Evolutionary conservation across 2,113 vertebrate species (phyloP), one percentile per base, ranked within the genome.

Genomic region (Anhinga rufa): DNA sequence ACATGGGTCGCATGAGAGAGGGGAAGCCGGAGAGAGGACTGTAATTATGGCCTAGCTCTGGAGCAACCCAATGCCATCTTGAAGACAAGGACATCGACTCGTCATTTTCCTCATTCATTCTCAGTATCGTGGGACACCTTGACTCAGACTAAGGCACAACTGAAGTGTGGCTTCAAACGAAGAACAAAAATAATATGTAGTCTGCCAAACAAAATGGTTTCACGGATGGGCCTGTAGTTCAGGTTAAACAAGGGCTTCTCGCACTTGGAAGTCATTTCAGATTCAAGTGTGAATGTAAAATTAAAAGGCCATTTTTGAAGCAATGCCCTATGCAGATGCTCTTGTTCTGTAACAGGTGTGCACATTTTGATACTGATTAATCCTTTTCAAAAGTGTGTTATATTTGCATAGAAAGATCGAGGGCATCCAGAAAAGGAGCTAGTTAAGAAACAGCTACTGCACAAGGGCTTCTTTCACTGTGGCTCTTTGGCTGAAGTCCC

Each of bases 1-100:
- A 24, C 11, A 15, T 1, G 0, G 9, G 20, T 60, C 38, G 38
- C 38, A 10, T 0, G 3, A 36, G 38, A 64, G 32, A 7, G 7
- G 32, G 14, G 17, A 66, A 75, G 36, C 8, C 1, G 2, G n/a
- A 66, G 32, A 44, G 21, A 62, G 38, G 28, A 72, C 8, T 7
- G 6, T 24, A 55, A 9, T 65, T 44, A 32, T 5, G 6, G 36
- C 28, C 21, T 42, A 62, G 48, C 51, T 66, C 51, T 82, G 51
- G 58, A 86, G 55, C 36, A 62, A 14, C 6, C 7, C 4, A 0
- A 13, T 17, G 20, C 14, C 20, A 12, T 22, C 38, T 4, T 71
- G 82, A 44, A 57, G 54, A 44, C 0, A 4, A 52, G 38, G 86
- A 54, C 20, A 5, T 7, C 19, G 49, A 38, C 31, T 80, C 22